Percentiles rank a stretch among this genome's conserved stretches.
Conservation (phyloP, 2,797 vertebrate species). For the Otus scops region DNA sequence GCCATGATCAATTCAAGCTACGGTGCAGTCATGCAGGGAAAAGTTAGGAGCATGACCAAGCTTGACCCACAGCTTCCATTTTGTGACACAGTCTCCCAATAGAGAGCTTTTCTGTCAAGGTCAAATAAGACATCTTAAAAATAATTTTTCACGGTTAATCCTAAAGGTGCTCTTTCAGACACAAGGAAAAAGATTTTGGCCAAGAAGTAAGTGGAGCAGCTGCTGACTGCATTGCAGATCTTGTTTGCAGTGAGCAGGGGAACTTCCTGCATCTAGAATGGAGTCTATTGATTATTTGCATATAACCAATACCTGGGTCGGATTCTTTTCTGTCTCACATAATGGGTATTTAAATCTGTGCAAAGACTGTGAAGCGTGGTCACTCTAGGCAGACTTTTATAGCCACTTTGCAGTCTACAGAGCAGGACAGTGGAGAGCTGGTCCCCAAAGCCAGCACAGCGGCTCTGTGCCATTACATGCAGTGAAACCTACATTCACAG, state of each 20-base stretch:
- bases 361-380: background rate
- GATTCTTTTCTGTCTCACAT: background rate
- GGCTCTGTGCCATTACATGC: background rate
- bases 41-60: background rate
- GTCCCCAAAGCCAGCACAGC: background rate
- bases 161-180: background rate
- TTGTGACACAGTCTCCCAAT: background rate
- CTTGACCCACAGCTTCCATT: background rate
- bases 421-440: background rate
- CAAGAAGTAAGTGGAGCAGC: background rate
- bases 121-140: background rate
- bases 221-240: background rate
- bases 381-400: background rate
- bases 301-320: background rate
- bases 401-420: background rate
- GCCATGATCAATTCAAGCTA: constrained; percentile 20
- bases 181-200: background rate
- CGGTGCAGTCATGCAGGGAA: background rate
- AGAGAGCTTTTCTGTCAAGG: background rate
- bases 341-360: background rate
- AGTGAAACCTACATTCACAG: background rate
- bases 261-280: background rate
- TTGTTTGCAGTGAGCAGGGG: background rate
- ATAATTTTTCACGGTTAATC: background rate
- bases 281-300: background rate